Evolutionary conservation across 1,140 invertebrate genomes (phyloP), one percentile per base, ranked within the genome.

Genomic region (Eumaeus atala): DNA sequence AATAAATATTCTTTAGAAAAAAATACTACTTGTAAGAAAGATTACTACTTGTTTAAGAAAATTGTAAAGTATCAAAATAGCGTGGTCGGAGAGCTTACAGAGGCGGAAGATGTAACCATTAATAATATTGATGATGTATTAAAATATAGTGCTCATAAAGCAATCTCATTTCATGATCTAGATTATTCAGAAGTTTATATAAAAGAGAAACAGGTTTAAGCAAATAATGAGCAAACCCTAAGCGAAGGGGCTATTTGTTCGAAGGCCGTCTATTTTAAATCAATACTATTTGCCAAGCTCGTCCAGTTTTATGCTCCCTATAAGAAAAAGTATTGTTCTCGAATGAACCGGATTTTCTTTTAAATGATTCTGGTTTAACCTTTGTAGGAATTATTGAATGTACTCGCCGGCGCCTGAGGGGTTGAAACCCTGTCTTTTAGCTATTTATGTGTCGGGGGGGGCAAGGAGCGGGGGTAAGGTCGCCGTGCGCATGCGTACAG

Each of bases 391-490:
- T 84, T 85, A 81, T 79, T 84, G 69, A 84, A 81, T 80, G 77
- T 74, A 79, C 76, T 82, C 74, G 76, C 67, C 54, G 70, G 67
- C n/a, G 75, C 73, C 67, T 66, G 62, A 66, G 72, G 79, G 80
- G 76, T 78, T 79, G 83, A 73, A 86, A 84, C 83, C 83, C 84
- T 86, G 83, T 80, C 69, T 81, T 80, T 84, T 72, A 83, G 74
- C 77, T 86, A 86, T 86, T 86, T 86, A 86, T 83, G 81, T 80
- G n/a, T n/a, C n/a, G n/a, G n/a, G 72, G 83, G 74, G 74, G 79
- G 72, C 77, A 70, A 70, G 51, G 58, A 62, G 62, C 66, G 72
- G 73, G 75, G 75, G 74, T 61, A 66, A 62, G 67, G 51, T 59
- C 67, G 67, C 70, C 78, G 51, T 70, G 77, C 83, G 83, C 83